A percentile compares a stretch with the other conserved stretches of the same genome.
These are phyloP conservation scores for Drosophila bocqueti DNA, from an alignment of 1,140 invertebrate genomes.

Conservation along the genomic window DNA sequence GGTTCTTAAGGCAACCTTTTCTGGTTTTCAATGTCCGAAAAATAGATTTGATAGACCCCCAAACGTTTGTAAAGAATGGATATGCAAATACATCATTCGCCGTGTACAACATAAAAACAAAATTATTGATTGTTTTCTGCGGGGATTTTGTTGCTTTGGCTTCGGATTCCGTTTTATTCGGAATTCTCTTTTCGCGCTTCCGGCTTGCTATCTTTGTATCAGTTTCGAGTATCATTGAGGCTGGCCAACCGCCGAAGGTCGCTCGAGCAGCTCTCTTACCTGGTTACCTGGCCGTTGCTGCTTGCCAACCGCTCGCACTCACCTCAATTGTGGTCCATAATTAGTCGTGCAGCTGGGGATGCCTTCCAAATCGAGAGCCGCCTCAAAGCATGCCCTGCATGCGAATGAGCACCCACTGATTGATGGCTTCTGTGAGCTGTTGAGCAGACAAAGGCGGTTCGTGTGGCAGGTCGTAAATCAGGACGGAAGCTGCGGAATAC, in stretches of 20 bases:
- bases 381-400: slow-evolving; percentile 49
- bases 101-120: slow-evolving; percentile 30
- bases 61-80: slow-evolving; percentile 39
- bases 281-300: slow-evolving; percentile 2
- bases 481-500: slow-evolving; percentile 56
- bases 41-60: slow-evolving; percentile 13
- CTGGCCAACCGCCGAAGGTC: slow-evolving; percentile 66
- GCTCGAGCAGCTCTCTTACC: slow-evolving; percentile 25
- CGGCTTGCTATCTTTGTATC: slow-evolving; percentile 67
- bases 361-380: slow-evolving; percentile 54
- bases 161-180: slow-evolving; percentile 35
- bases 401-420: slow-evolving; percentile 48
- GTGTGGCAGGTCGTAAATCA: slow-evolving; percentile 69
- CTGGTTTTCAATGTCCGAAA: slow-evolving; percentile 23
- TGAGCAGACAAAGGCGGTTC: slow-evolving; percentile 37
- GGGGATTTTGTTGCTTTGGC: slow-evolving; percentile 45
- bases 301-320: slow-evolving; percentile 15
- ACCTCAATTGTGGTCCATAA: slow-evolving; percentile 71
- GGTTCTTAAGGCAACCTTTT: slow-evolving; percentile 27
- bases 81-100: slow-evolving; percentile 50
- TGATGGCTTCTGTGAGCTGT: slow-evolving; percentile 47
- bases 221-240: slow-evolving; percentile 65
- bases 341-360: slow-evolving; percentile 65
- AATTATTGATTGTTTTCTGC: slow-evolving; percentile 64
- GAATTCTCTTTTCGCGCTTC: slow-evolving; percentile 59